Evolutionary conservation across 92 coral and sea anemone genomes (phyloP), one percentile per base, ranked within the genome.

Genomic region (Phenganax marumi): DNA sequence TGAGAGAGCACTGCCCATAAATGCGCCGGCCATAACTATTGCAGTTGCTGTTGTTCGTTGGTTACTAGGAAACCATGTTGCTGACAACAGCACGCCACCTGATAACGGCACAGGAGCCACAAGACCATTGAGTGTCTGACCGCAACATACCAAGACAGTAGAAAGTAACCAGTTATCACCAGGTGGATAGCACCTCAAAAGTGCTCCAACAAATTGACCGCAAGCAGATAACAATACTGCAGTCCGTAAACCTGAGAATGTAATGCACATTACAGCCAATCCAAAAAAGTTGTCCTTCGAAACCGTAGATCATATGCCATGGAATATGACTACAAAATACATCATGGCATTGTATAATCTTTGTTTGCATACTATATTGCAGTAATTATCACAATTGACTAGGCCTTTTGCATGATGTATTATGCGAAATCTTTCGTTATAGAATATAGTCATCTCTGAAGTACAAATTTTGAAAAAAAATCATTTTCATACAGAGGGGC

Each of bases 41-140:
- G 97, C 97, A 0, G 97, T 93, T 22, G 97, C 97, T 13, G 93
- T 93, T 11, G 97, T 92, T 19, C 97, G 89, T 71, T 93, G 97
- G 43, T 93, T 90, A 4, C 97, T 97, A 6, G 97, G 97, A 55
- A 93, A 93, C 97, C 97, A 93, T 66, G 97, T 93, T 1, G 97
- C 93, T 14, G 97, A 93, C 22, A 93, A 90, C 68, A 93, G 72
- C 39, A 97, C 93, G 9, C 97, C 88, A 26, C 97, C 97, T 68
- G 97, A 97, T 97, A 93, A 91, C 51, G 97, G 93, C 66, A 92
- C 91, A n/a, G 97, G 97, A 4, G 97, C 97, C 24, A 93, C 97
- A 48, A 93, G 71, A 24, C 97, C 97, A 13, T 90, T 93, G 56
- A 93, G 85, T 61, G 91, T 88, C 90, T 93, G 97, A 8, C 93